A percentile compares a stretch with the other conserved stretches of the same genome.
phyloP scores from a whole-genome alignment of 2,888 invertebrate species.

The Dasypogon diadema region DNA sequence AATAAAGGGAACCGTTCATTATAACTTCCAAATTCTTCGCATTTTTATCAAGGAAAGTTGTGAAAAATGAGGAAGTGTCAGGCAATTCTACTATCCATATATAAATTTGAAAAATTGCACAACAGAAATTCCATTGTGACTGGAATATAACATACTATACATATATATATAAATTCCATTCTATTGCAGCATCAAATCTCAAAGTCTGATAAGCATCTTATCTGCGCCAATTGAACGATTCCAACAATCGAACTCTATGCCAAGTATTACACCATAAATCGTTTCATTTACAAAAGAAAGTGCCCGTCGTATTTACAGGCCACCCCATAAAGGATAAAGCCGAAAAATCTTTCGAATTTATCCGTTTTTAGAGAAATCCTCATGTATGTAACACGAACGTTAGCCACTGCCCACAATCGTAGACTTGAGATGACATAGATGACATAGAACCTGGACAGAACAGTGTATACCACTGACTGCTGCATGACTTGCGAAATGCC shows the following conservation, averaged over 20 bases:
- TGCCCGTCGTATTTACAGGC: neutral
- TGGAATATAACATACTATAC: no score
- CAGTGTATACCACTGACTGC: slow-evolving; percentile 4
- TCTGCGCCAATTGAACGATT: neutral
- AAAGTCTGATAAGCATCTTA: neutral
- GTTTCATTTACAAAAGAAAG: neutral
- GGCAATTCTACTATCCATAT: no score
- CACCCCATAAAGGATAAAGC: neutral
- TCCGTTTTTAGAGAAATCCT: no score
- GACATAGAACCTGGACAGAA: slow-evolving; percentile 4
- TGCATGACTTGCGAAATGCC: slow-evolving; percentile 44
- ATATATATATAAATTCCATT: no score
- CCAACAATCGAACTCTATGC: neutral
- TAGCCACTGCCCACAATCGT: slow-evolving; percentile 12
- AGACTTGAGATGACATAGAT: neutral
- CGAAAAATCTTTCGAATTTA: neutral
- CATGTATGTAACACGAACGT: neutral
- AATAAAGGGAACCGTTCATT: no score
- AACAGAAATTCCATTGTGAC: no score
- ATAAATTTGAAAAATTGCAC: no score
- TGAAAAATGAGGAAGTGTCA: no score
- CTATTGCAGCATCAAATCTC: neutral
- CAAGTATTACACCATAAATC: neutral
- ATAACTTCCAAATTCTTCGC: no score
- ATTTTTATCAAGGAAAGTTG: no score